phyloP scores from a whole-genome alignment of 2,797 vertebrate genomes.

The Sebastes taczanowskii region DNA sequence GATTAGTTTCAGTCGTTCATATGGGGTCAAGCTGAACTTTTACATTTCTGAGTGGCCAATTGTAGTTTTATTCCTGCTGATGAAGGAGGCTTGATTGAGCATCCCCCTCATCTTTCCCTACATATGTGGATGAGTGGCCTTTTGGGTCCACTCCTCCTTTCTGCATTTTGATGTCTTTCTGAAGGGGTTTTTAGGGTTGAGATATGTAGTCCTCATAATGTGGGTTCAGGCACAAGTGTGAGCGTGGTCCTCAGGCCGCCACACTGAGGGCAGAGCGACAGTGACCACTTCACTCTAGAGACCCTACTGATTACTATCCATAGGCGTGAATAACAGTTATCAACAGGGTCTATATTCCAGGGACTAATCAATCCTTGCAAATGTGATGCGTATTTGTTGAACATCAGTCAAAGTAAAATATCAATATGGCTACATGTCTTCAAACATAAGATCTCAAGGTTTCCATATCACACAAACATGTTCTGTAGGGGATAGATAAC shows the following conservation, averaged over 20 bases:
- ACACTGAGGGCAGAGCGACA: background rate
- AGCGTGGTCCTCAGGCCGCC: slow-evolving; percentile 14
- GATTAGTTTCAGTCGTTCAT: slow-evolving; percentile 47
- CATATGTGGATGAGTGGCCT: slow-evolving; percentile 28
- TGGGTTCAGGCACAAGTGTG: slow-evolving; percentile 24
- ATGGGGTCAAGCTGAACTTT: slow-evolving; percentile 45
- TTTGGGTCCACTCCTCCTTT: slow-evolving; percentile 1
- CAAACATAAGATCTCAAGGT: background rate
- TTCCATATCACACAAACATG: background rate
- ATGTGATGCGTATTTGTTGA: background rate
- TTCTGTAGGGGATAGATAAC: background rate
- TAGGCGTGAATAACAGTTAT: slow-evolving; percentile 6
- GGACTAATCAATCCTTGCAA: background rate
- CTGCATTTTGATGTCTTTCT: slow-evolving; percentile 27
- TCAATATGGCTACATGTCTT: background rate
- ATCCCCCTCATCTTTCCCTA: slow-evolving; percentile 1
- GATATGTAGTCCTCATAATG: slow-evolving; percentile 13
- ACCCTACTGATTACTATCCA: slow-evolving; percentile 10
- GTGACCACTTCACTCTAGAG: slow-evolving; percentile 15
- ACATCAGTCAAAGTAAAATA: background rate
- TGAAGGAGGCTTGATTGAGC: slow-evolving; percentile 51
- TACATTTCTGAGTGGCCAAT: slow-evolving; percentile 37
- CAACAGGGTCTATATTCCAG: background rate
- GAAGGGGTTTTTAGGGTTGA: slow-evolving; percentile 31
- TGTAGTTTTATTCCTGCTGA: slow-evolving; percentile 38